Conservation (phyloP, 1,140 invertebrate genomes). For the Halesus radiatus region DNA sequence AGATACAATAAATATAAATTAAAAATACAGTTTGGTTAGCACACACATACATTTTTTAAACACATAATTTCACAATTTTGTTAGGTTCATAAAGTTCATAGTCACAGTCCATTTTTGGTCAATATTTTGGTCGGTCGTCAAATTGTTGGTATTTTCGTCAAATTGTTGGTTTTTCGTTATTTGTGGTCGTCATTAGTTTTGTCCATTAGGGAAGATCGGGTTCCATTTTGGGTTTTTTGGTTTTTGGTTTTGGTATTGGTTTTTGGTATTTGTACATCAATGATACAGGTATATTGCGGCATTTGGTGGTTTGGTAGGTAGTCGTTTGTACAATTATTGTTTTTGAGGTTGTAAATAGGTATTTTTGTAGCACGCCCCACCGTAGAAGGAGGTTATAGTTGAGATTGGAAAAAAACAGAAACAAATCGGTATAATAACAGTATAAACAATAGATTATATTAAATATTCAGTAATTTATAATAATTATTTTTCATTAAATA, state of each 20-base stretch:
- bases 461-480: not conserved
- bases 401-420: slow-evolving; percentile 57
- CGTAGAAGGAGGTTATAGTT: slow-evolving; percentile 56
- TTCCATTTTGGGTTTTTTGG: slow-evolving; percentile 39
- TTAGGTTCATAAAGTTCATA: not conserved
- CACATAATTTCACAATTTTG: slow-evolving; percentile 6
- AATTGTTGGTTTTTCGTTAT: slow-evolving; percentile 10
- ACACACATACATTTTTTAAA: not conserved
- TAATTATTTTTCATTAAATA: not conserved
- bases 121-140: not conserved
- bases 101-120: no score
- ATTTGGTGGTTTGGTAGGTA: slow-evolving; percentile 46
- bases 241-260: slow-evolving; percentile 29
- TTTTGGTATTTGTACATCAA: slow-evolving; percentile 37
- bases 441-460: slow-evolving; percentile 16
- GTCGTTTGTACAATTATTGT: slow-evolving; percentile 48
- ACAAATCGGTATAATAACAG: slow-evolving; percentile 54
- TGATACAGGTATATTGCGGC: slow-evolving; percentile 44
- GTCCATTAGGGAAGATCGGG: slow-evolving; percentile 22
- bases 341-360: slow-evolving; percentile 46
- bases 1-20: slow-evolving; percentile 14
- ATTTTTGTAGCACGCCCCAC: slow-evolving; percentile 53
- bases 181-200: slow-evolving; percentile 12
- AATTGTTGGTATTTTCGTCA: slow-evolving; percentile 33
- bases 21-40: slow-evolving; percentile 10